Evolutionary conservation across 2,888 invertebrate genomes (phyloP), one percentile per base, ranked within the genome.

Genomic region (Polyommatus iphigenia): DNA sequence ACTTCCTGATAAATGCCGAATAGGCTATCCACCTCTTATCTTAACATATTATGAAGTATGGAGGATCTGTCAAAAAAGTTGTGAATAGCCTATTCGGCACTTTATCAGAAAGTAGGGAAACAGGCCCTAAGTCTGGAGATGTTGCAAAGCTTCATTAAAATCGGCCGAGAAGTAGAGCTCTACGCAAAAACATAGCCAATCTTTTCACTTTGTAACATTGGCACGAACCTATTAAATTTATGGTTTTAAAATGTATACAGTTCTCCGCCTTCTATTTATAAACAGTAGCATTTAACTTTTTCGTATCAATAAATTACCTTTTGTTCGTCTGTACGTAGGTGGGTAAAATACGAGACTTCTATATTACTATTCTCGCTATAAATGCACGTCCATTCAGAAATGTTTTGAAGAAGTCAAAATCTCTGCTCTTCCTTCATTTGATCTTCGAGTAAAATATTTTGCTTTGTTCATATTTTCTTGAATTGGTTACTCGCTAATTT

Each of bases 231-330:
- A 41, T 50, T 15, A 3, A 50, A 10, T 62, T 20, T 10, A 20
- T 24, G 24, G 29, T 15, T 67, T 67, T 67, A 32, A 67, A 32
- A 13, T 29, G 67, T 29, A 29, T 18, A 29, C 67, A 29, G 15
- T 67, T 5, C 67, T 3, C 15, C 29, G 13, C 29, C 29, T 67
- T 8, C 29, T 67, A 32, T 67, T 67, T 67, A 67, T 67, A 67
- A 15, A 32, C 62, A 67, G 62, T 29, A 67, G 67, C 67, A 32
- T 67, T 67, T 32, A 67, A 67, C 15, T 67, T 67, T 67, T 67
- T 67, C 67, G 67, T 67, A 18, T 67, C 67, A 32, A 67, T 67
- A 67, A 67, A 67, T 32, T 67, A 29, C 29, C 67, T 32, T 32
- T 67, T 67, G 67, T 67, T 67, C 29, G 32, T 6, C 29, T 67